phyloP scores from a whole-genome alignment of 2,797 vertebrate species.

The Halcyon leucocephala region DNA sequence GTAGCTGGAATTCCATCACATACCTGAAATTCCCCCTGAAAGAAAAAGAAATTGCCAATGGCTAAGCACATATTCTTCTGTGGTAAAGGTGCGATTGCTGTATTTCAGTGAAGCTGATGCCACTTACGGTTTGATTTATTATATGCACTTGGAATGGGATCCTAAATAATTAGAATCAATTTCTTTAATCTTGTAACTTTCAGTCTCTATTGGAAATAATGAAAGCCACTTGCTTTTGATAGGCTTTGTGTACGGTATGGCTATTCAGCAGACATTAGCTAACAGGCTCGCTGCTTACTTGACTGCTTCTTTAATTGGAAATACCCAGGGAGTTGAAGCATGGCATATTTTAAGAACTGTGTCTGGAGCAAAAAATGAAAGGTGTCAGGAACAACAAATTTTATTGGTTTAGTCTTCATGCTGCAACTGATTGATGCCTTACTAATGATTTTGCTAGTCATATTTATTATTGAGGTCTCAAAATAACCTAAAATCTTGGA shows the following conservation, averaged over 20 bases:
- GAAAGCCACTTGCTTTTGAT: conserved; percentile 63
- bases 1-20: conserved; percentile 69
- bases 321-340: not conserved
- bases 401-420: not conserved
- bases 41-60: conserved; percentile 13
- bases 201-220: conserved; percentile 59
- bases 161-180: conserved; percentile 63
- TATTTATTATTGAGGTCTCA: not conserved
- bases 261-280: not conserved
- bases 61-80: conserved; percentile 1
- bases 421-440: not conserved
- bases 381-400: not conserved
- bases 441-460: not conserved
- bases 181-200: conserved; percentile 62
- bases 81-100: not conserved
- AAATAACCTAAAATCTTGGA: not conserved
- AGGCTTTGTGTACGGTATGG: not conserved
- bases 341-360: not conserved
- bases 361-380: not conserved
- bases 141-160: not conserved
- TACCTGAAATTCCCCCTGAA: conserved; percentile 69
- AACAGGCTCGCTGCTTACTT: not conserved
- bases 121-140: conserved; percentile 49
- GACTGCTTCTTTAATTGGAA: not conserved
- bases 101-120: not conserved